Base-by-base conservation (phyloP, 2,888 invertebrate genomes). In the Desoria tigrina region DNA sequence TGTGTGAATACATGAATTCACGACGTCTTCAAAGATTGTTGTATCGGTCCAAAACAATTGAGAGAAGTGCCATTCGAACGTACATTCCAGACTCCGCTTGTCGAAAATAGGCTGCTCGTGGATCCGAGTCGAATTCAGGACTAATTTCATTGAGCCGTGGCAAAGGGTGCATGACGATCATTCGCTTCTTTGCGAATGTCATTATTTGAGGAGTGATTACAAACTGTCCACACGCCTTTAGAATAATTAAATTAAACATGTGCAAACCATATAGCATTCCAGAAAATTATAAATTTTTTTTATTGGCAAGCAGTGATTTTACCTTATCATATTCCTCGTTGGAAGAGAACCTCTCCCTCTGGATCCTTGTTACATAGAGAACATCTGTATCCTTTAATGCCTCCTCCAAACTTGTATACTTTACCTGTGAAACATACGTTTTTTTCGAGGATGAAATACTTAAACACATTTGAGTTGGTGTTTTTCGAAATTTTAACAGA, bases 81-180 rank as follows among this genome's bases (percentile, higher is more conserved):
- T 93, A 99, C 89, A 99, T 92, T 71, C 99, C 99, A 79, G 93
- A 92, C 80, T 97, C 95, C 0, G 95, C 96, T 82, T 99, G 99
- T 23, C 98, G 85, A 85, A 99, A 99, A 82, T 99, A 99, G 0
- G 97, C 98, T 0, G 99, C 98, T 57, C 99, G 84, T 0, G 95
- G 94, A 82, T 99, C 99, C 0, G 88, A 88, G 82, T 99, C 99
- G 77, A 99, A 92, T 75, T 95, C 93, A 0, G 90, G 85, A 75
- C 94, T 94, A 76, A 99, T 97, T 83, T 99, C 99, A 78, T 90
- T 89, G 1, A 94, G 88, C 50, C 99, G 85, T 0, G 99, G 99
- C 69, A 99, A 81, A 0, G 99, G 99, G 82, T 99, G 99, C 89
- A 99, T 89, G 16, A 99, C 96, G 11, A 94, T 89, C 90, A 95